These are phyloP conservation scores for Phalacrocorax aristotelis DNA, from an alignment of 2,113 vertebrate genomes.

Conservation along the genomic window DNA sequence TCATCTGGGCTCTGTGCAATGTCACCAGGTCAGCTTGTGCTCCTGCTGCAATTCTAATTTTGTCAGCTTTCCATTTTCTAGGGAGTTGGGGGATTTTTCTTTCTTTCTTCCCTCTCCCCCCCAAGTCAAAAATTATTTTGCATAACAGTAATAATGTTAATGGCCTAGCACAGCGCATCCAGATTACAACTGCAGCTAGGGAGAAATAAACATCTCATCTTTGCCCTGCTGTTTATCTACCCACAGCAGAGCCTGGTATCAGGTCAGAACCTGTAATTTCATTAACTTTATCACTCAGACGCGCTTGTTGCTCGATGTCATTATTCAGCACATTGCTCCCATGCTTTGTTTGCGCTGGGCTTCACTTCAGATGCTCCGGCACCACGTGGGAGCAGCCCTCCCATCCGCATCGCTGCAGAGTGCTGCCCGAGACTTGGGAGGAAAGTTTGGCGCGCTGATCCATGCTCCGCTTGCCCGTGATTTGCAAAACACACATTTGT, in stretches of 20 bases:
- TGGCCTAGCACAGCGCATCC: neutral
- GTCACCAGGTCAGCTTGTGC: slow-evolving; percentile 36
- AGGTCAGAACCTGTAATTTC: slow-evolving; percentile 70
- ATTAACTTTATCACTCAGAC: slow-evolving; percentile 69
- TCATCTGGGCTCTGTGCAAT: slow-evolving; percentile 38
- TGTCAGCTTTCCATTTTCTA: slow-evolving; percentile 39
- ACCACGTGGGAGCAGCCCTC: neutral
- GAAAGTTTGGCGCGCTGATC: neutral
- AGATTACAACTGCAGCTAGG: slow-evolving; percentile 53
- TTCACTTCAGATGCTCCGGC: neutral
- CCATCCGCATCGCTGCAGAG: neutral
- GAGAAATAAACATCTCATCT: slow-evolving; percentile 70
- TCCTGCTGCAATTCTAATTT: slow-evolving; percentile 43
- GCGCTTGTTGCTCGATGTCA: slow-evolving; percentile 48
- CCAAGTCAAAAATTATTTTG: slow-evolving; percentile 61
- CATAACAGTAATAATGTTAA: slow-evolving; percentile 59
- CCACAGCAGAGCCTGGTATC: slow-evolving; percentile 58
- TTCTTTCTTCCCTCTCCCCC: neutral
- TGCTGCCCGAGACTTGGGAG: neutral
- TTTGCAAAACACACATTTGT: neutral
- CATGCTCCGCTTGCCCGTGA: fast-evolving
- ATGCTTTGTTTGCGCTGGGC: slow-evolving; percentile 8
- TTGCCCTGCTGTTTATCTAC: slow-evolving; percentile 69
- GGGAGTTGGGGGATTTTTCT: slow-evolving; percentile 19
- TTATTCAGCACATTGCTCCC: slow-evolving; percentile 55